Conservation (phyloP, 1,140 invertebrate genomes). For the Anoplophora glabripennis region DNA sequence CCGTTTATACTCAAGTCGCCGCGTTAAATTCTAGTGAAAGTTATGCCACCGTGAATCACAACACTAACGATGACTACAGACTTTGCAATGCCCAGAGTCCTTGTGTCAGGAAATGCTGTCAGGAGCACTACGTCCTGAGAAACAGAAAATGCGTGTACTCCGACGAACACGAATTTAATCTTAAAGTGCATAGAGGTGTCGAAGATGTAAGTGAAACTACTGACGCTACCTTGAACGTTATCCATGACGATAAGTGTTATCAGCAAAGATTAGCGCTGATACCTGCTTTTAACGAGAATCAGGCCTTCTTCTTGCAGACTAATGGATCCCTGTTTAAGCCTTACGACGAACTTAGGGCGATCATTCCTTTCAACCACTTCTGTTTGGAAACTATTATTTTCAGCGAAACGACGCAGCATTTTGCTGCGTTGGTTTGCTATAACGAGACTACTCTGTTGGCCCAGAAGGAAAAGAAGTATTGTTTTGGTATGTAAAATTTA, state of each 20-base stretch:
- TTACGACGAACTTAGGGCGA: background rate
- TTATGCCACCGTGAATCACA: background rate
- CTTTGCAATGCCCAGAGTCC: background rate
- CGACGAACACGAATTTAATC: background rate
- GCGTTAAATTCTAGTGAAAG: too few species aligned
- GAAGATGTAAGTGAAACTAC: slow-evolving; percentile 2
- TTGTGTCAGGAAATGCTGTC: slow-evolving; percentile 13
- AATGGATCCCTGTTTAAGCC: slow-evolving; percentile 7
- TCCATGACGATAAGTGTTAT: background rate
- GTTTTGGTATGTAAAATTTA: too few species aligned
- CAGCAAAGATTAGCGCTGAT: background rate
- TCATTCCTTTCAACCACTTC: background rate
- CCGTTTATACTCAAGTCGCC: too few species aligned
- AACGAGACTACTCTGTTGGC: too few species aligned
- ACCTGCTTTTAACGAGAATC: background rate
- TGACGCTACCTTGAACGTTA: background rate
- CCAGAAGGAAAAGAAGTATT: too few species aligned
- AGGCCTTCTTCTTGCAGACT: slow-evolving; percentile 1
- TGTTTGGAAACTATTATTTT: slow-evolving; percentile 8
- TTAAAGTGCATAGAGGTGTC: slow-evolving; percentile 3
- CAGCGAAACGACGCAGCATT: background rate
- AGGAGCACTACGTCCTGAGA: slow-evolving; percentile 6
- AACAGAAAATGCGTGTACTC: slow-evolving; percentile 1
- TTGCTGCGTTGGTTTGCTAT: slow-evolving; percentile 12
- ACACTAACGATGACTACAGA: background rate